Evolutionary conservation across 2,797 vertebrate genomes (phyloP).

Genomic region (Pseudochromis fuscus): DNA sequence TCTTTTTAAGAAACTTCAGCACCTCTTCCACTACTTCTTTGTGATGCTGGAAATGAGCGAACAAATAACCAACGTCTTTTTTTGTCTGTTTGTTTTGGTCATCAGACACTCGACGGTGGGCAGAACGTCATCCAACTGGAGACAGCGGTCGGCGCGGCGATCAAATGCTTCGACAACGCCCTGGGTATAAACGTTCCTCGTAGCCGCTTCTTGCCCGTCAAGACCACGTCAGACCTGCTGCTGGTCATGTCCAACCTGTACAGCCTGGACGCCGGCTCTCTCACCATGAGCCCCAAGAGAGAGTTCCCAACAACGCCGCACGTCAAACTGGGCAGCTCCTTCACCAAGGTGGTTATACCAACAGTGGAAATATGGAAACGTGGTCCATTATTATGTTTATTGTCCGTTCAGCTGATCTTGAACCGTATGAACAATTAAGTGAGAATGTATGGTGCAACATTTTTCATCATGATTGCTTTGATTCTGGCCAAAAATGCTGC

Average conservation of each 20-base stretch:
- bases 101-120: constrained; percentile 94
- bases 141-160: constrained; percentile 97
- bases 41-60: too few relatives aligned
- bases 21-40: background rate
- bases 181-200: constrained; percentile 97
- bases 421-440: too few relatives aligned
- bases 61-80: too few relatives aligned
- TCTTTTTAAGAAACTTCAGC: background rate
- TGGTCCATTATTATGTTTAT: too few relatives aligned
- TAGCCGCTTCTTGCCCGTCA: constrained; percentile 97
- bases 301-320: constrained; percentile 98
- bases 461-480: too few relatives aligned
- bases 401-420: too few relatives aligned
- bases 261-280: constrained; percentile 94
- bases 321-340: constrained; percentile 97
- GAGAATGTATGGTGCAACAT: too few relatives aligned
- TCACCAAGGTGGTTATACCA: constrained; percentile 92
- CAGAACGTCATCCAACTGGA: constrained; percentile 97
- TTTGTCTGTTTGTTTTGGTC: background rate
- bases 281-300: constrained; percentile 96
- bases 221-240: constrained; percentile 97
- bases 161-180: constrained; percentile 98
- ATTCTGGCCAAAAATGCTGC: too few relatives aligned
- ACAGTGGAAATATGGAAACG: too few relatives aligned
- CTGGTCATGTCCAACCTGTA: constrained; percentile 99